Evolutionary conservation across 1,140 invertebrate species (phyloP).

Genomic region (Euura saliciscinereae): DNA sequence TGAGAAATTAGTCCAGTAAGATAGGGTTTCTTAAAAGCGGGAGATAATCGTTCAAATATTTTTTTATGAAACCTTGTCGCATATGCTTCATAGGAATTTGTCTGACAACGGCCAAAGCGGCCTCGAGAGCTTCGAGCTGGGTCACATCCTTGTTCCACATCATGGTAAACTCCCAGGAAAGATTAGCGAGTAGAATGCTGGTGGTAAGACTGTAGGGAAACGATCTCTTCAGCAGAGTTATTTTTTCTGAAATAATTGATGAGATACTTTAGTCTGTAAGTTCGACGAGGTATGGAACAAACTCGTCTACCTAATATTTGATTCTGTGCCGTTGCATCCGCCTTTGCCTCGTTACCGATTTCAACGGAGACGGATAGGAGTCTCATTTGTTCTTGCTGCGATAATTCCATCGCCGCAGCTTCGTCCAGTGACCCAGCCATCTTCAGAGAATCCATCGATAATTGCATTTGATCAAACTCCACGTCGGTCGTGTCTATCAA

Average conservation of each 20-base stretch:
- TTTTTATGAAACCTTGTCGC: constrained; percentile 63
- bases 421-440: constrained; percentile 36
- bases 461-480: constrained; percentile 46
- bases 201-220: constrained; percentile 87
- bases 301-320: constrained; percentile 34
- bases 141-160: constrained; percentile 83
- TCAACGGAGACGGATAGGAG: constrained; percentile 32
- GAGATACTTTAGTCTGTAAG: constrained; percentile 9
- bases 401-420: constrained; percentile 33
- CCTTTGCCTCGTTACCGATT: constrained; percentile 39
- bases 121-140: constrained; percentile 67
- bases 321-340: constrained; percentile 35
- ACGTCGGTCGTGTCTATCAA: constrained; percentile 54
- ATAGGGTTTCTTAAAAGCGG: neutral
- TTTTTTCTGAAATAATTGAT: constrained; percentile 39
- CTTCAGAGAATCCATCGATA: constrained; percentile 34
- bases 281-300: constrained; percentile 16
- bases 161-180: constrained; percentile 89
- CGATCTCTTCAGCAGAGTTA: constrained; percentile 67
- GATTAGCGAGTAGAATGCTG: constrained; percentile 79
- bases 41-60: neutral
- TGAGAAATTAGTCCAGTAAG: constrained; percentile 35
- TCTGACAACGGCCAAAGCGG: constrained; percentile 61
- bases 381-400: constrained; percentile 30
- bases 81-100: constrained; percentile 68